Base-by-base conservation (phyloP, 2,113 vertebrate species). In the Thermophis baileyi region DNA sequence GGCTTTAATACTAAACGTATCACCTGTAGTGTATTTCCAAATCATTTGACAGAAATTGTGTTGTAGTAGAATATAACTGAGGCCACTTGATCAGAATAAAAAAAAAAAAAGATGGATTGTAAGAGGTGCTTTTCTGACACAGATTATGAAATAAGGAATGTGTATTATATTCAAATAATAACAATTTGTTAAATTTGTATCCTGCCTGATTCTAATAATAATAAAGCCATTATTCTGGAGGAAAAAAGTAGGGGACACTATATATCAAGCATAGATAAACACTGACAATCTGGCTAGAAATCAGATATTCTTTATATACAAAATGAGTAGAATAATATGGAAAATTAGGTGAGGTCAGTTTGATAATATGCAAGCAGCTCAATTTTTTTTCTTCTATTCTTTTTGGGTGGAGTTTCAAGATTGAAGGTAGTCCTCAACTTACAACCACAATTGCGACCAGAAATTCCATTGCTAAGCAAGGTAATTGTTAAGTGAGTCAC, bases 11-110 rank as follows among this genome's bases (percentile, higher is more conserved):
- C 27, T 87, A 87, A 60, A 47, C 14, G 24, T 57, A 55, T 22
- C 89, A 85, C 53, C 69, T 85, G 18, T 22, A 0, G 22, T 85
- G 94, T 87, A 50, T 93, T 90, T 95, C 35, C 27, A 88, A 90
- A 35, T 27, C 0, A 0, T 93, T 91, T 88, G 69, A 0, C 85
- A 9, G 1, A 3, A 94, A 96, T 93, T 93, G 89, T 91, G 9
- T 85, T 90, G 11, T 16, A 69, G 30, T n/a, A n/a, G 3, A n/a
- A n/a, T 51, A 16, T 27, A 40, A 90, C 11, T 22, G 27, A 60
- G 2, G 10, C 55, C 87, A 87, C 90, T 74, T 91, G 60, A 11
- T 94, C 91, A 40, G 9, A 27, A 20, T 60, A 5, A 2, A 6
- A 18, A 30, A 1, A 85, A 85, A 47, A 9, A 81, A 14, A 81